phyloP scores from a whole-genome alignment of 2,113 vertebrate species.

The Amblyornis subalaris region DNA sequence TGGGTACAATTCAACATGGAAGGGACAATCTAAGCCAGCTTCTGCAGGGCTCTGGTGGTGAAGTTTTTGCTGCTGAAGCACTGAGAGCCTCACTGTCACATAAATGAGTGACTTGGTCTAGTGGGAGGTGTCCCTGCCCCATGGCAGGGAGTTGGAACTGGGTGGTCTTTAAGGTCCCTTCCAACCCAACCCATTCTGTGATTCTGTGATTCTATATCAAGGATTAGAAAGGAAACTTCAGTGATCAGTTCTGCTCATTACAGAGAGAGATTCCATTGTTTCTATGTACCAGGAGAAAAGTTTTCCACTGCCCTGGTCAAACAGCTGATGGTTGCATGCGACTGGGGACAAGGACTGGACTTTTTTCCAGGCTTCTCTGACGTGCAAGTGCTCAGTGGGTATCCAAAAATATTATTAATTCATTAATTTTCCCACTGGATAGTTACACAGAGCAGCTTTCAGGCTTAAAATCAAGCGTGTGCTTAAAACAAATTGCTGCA shows the following conservation, averaged over 20 bases:
- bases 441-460: not conserved
- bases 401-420: not conserved
- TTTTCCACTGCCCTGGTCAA: not conserved
- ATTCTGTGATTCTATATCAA: not conserved
- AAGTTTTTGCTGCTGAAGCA: not conserved
- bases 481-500: not conserved
- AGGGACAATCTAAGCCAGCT: not conserved
- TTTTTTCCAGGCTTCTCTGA: not conserved
- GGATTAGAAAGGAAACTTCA: not conserved
- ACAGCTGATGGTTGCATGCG: not conserved
- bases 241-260: not conserved
- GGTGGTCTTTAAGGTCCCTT: not conserved
- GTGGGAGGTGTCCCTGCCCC: not conserved
- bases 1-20: accelerated
- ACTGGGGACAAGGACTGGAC: not conserved
- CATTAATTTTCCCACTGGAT: not conserved
- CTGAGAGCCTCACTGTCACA: not conserved
- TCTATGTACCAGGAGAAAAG: not conserved
- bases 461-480: not conserved
- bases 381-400: accelerated
- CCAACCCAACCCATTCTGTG: not conserved
- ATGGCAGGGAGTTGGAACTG: not conserved
- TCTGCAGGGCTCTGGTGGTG: not conserved
- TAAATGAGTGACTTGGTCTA: not conserved
- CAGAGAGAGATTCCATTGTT: not conserved